Percentiles rank a stretch among this genome's conserved stretches.
Conservation (phyloP, 2,888 invertebrate species). For the Papilio protenor region DNA sequence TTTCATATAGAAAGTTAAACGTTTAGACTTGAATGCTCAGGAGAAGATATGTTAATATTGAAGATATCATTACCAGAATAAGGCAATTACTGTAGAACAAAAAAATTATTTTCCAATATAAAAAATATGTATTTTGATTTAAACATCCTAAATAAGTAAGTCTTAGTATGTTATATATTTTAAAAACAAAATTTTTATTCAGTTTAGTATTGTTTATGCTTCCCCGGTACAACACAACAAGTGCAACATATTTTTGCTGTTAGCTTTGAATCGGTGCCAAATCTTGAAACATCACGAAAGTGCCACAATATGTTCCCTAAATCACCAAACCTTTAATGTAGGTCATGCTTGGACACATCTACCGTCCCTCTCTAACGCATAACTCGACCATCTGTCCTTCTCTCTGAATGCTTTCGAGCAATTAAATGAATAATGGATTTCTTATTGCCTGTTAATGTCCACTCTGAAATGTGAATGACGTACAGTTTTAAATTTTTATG, state of each 20-base stretch:
- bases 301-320: slow-evolving; percentile 51
- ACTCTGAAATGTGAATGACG: slow-evolving; percentile 39
- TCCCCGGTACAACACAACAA: slow-evolving; percentile 12
- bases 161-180: no score
- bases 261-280: slow-evolving; percentile 62
- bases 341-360: slow-evolving; percentile 42
- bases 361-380: slow-evolving; percentile 12
- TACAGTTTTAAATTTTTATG: slow-evolving; percentile 35
- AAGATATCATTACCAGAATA: no score
- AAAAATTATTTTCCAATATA: no score
- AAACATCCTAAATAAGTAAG: no score
- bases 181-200: neutral
- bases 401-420: slow-evolving; percentile 21
- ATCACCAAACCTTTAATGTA: slow-evolving; percentile 48
- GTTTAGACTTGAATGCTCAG: no score
- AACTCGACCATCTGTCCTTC: slow-evolving; percentile 1
- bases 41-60: no score
- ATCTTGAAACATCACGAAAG: slow-evolving; percentile 50
- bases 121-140: no score
- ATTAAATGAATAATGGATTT: slow-evolving; percentile 41
- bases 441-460: slow-evolving; percentile 42
- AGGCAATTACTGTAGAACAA: no score
- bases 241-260: slow-evolving; percentile 51
- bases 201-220: slow-evolving; percentile 23
- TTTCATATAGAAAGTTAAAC: no score